Conservation (phyloP, 2,113 vertebrate genomes). For the Mystacornis crossleyi region DNA sequence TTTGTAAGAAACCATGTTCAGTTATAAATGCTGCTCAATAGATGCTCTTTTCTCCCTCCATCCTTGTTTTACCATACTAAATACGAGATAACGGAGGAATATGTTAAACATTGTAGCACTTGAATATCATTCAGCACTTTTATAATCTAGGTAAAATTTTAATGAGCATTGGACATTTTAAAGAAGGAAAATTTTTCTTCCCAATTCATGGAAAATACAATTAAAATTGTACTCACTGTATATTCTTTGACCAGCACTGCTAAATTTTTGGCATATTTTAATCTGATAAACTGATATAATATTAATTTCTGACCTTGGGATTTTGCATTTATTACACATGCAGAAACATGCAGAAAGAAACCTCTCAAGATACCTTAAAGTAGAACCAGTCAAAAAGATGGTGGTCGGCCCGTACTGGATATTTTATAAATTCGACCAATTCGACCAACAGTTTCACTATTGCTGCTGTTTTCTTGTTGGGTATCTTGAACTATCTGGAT, state of each 20-base stretch:
- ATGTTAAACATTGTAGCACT: background rate
- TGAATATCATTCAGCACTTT: background rate
- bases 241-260: background rate
- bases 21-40: background rate
- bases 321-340: background rate
- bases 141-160: background rate
- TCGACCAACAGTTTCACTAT: background rate
- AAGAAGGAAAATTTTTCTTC: background rate
- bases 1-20: background rate
- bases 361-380: background rate
- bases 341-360: background rate
- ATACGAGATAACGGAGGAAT: background rate
- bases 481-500: background rate
- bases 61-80: background rate
- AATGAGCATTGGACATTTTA: background rate
- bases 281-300: background rate
- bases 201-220: background rate
- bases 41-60: background rate
- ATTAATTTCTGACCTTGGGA: fast-evolving
- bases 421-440: background rate
- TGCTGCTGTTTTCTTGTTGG: background rate
- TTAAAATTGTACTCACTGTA: background rate
- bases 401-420: background rate
- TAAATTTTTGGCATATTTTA: background rate
- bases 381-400: background rate